Conservation (phyloP, 2,797 vertebrate genomes). For the Eleutherodactylus coqui region DNA sequence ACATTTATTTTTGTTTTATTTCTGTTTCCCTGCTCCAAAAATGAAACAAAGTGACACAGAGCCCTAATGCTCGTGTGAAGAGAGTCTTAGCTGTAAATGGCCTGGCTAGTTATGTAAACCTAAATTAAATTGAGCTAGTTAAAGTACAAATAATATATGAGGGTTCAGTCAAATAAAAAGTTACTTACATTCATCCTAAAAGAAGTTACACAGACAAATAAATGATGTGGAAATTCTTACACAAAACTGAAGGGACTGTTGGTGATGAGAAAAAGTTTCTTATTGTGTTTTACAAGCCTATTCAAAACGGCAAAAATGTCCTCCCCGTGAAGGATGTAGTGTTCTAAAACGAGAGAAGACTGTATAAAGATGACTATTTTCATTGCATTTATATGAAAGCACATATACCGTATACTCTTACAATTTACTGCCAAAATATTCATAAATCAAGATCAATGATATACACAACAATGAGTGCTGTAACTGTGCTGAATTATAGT, state of each 20-base stretch:
- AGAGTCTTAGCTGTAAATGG: too few species aligned
- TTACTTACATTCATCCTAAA: background rate
- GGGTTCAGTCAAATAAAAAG: background rate
- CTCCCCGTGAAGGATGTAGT: slow-evolving; percentile 79
- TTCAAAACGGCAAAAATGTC: slow-evolving; percentile 79
- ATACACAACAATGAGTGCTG: too few species aligned
- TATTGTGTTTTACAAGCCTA: slow-evolving; percentile 77
- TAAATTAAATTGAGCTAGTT: background rate
- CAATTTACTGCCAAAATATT: too few species aligned
- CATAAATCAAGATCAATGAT: too few species aligned
- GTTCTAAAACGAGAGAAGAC: slow-evolving; percentile 68
- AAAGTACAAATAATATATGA: background rate
- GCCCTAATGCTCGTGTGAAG: too few species aligned
- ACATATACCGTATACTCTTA: too few species aligned
- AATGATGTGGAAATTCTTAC: slow-evolving; percentile 69
- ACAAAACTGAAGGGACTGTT: slow-evolving; percentile 84
- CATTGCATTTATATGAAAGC: background rate
- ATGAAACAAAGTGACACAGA: too few species aligned
- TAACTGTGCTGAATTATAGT: too few species aligned
- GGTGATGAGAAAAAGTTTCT: slow-evolving; percentile 84
- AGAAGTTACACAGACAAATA: background rate
- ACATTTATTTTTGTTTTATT: too few species aligned
- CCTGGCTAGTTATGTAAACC: background rate
- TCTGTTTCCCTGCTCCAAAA: too few species aligned
- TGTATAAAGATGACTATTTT: background rate